Conservation (phyloP, 2,888 invertebrate genomes). For the Antitype chi region DNA sequence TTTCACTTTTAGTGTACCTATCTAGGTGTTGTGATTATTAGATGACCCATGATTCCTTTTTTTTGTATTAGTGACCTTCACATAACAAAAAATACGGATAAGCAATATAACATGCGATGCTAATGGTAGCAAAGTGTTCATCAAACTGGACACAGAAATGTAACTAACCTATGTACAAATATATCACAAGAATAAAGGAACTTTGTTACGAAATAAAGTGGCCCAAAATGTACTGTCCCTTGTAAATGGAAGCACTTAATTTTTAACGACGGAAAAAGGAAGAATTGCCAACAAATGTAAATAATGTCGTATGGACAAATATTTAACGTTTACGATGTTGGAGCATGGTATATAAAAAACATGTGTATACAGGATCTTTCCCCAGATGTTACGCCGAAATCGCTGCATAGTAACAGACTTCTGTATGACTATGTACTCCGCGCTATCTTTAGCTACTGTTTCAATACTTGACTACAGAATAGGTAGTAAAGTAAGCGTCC, state of each 20-base stretch:
- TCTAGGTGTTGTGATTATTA: too few relatives aligned
- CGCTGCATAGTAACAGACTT: neutral
- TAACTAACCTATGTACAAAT: neutral
- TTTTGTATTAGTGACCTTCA: too few relatives aligned
- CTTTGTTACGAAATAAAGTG: constrained; percentile 20
- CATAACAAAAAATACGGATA: neutral
- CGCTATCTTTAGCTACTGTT: neutral
- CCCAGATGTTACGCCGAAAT: neutral
- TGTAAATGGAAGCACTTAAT: constrained; percentile 15
- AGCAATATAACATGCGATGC: neutral
- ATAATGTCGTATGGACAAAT: constrained; percentile 19
- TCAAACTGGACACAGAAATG: neutral
- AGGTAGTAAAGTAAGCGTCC: too few relatives aligned
- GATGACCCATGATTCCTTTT: too few relatives aligned
- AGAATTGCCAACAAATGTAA: constrained; percentile 24
- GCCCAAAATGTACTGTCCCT: constrained; percentile 17
- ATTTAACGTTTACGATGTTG: constrained; percentile 2
- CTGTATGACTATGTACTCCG: neutral
- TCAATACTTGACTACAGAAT: neutral
- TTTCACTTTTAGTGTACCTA: too few relatives aligned
- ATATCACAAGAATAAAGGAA: neutral
- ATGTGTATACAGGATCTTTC: neutral
- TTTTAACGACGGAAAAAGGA: constrained; percentile 30
- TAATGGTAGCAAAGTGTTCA: neutral
- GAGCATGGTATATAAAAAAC: neutral